Base-by-base conservation (phyloP, 2,888 invertebrate genomes). In the Diogma glabrata region DNA sequence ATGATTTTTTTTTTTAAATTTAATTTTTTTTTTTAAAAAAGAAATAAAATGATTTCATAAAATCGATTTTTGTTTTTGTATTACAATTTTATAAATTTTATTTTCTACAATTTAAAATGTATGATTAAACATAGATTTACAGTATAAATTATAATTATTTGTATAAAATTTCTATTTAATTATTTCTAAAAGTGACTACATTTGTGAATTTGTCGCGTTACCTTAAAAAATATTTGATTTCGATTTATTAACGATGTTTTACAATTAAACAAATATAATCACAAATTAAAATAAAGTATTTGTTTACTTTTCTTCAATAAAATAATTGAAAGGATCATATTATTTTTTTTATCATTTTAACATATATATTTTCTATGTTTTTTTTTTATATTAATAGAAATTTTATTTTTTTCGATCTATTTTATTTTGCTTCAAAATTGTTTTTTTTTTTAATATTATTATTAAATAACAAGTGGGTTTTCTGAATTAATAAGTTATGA, bases 111-210 rank as follows among this genome's bases (percentile, higher is more conserved):
- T 43, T 43, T 22, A 43, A 43, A 43, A 20, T 43, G 43, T n/a
- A n/a, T 43, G 43, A 22, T 43, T 43, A 43, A 43, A 43, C 43
- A 43, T 43, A 43, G 43, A 43, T 43, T 43, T 43, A 46, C 16
- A 26, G n/a, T 46, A 24, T 26, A 46, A 46, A 46, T 46, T 46
- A 46, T 46, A 46, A 24, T 46, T 24, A 46, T 46, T 46, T 46
- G 46, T 46, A 46, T 46, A 46, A 46, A 46, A 46, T 19, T 43
- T 43, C 20, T 22, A 40, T 12, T 40, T 40, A 20, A 20, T 40
- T 40, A 40, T 43, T 46, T 24, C 26, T 24, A 24, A 46, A 46
- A 46, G 46, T 46, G 46, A 46, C 46, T 46, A 46, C 9, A 46
- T 46, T 26, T 46, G 46, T 46, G 24, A 16, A 26, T 46, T 46